Percentiles rank a stretch among this genome's conserved stretches.
Evolutionary conservation across 2,797 vertebrate genomes (phyloP).

Genomic region (Onychomys leucogaster): DNA sequence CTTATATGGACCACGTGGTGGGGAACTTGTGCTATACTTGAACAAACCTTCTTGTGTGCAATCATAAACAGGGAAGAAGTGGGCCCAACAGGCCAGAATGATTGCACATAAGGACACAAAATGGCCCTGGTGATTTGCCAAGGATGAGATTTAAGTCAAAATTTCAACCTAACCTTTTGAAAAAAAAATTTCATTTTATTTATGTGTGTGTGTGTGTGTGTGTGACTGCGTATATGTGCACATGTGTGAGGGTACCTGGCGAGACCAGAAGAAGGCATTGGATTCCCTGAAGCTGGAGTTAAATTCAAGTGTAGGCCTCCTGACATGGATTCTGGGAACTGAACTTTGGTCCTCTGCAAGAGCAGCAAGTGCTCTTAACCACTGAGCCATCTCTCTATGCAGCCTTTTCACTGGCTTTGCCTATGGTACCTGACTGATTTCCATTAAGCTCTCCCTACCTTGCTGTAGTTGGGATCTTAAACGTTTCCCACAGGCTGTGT

Average conservation of each 20-base stretch:
- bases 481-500: background rate
- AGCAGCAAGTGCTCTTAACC: background rate
- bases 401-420: background rate
- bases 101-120: background rate
- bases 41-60: background rate
- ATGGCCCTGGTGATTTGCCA: background rate
- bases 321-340: background rate
- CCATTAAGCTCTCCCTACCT: background rate
- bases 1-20: background rate
- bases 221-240: background rate
- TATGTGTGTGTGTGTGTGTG: background rate
- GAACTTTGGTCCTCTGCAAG: background rate
- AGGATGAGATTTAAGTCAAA: background rate
- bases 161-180: background rate
- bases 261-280: background rate
- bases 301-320: background rate
- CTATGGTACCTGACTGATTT: background rate
- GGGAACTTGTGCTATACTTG: background rate
- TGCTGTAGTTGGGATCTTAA: background rate
- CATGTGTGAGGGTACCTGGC: background rate
- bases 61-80: background rate
- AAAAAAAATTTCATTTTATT: background rate
- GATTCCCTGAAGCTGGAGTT: background rate
- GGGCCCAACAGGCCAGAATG: background rate
- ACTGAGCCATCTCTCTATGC: background rate